These are phyloP conservation scores for Leptinotarsa haldemani DNA, from an alignment of 2,888 invertebrate genomes.

Conservation along the genomic window DNA sequence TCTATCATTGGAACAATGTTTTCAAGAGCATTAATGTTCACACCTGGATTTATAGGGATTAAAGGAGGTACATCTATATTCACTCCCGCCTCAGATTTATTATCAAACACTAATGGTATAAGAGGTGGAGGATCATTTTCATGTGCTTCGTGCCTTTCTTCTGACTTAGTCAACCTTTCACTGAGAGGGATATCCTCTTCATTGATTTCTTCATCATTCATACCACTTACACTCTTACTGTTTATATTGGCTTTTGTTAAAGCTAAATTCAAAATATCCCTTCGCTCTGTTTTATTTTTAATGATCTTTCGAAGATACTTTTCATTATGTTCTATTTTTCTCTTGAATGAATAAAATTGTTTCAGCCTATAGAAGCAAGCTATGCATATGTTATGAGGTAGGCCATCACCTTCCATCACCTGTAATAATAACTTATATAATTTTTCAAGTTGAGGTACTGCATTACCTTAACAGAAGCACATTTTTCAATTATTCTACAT, in stretches of 20 bases:
- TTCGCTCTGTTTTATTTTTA: slow-evolving; percentile 43
- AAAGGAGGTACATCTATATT: slow-evolving; percentile 59
- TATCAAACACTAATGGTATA: slow-evolving; percentile 53
- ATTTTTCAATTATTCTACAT: slow-evolving; percentile 60
- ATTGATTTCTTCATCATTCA: slow-evolving; percentile 40
- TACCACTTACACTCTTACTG: slow-evolving; percentile 35
- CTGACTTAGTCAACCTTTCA: slow-evolving; percentile 24
- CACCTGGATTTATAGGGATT: slow-evolving; percentile 58
- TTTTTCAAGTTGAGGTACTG: neutral
- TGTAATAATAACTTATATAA: slow-evolving; percentile 41
- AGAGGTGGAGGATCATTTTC: slow-evolving; percentile 59
- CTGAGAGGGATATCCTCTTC: slow-evolving; percentile 51
- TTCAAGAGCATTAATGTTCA: slow-evolving; percentile 44
- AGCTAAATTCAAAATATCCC: slow-evolving; percentile 57
- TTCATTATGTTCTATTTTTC: slow-evolving; percentile 62
- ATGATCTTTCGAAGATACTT: slow-evolving; percentile 58
- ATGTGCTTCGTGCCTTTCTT: slow-evolving; percentile 13
- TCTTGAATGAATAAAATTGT: slow-evolving; percentile 63
- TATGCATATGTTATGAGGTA: slow-evolving; percentile 64
- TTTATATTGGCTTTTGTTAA: slow-evolving; percentile 57
- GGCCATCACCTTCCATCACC: slow-evolving; percentile 61
- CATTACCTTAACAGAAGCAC: slow-evolving; percentile 59
- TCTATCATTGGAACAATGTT: slow-evolving; percentile 31
- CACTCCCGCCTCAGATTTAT: slow-evolving; percentile 32
- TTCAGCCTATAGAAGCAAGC: slow-evolving; percentile 64